phyloP scores from a whole-genome alignment of 2,888 invertebrate genomes.

The Heteromyza rotundicornis region DNA sequence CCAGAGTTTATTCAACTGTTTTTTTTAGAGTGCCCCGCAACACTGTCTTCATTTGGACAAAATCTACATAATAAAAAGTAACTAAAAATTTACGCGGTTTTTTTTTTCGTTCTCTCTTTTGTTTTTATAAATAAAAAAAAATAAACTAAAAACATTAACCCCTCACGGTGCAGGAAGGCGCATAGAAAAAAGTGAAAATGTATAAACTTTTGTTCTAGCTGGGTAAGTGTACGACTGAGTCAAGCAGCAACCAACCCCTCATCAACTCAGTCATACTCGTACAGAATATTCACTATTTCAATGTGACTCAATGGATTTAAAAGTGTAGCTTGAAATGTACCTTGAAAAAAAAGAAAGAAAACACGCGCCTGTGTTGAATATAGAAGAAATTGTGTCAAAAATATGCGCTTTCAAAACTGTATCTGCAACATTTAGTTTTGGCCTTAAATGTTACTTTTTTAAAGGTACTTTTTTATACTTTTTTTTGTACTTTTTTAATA shows the following conservation, averaged over 20 bases:
- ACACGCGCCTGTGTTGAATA: not conserved
- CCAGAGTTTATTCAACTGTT: constrained; percentile 23
- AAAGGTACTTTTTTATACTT: not conserved
- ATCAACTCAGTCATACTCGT: not conserved
- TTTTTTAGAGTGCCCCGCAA: constrained; percentile 16
- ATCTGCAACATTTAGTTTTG: constrained; percentile 2
- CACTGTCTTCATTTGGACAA: constrained; percentile 17
- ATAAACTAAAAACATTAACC: too few species aligned
- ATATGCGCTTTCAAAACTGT: constrained; percentile 9
- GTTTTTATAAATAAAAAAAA: too few species aligned
- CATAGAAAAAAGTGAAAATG: not conserved
- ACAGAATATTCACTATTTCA: not conserved
- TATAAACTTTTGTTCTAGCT: not conserved
- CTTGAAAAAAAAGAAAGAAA: not conserved
- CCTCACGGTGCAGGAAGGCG: too few species aligned
- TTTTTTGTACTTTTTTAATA: not conserved
- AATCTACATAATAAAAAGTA: not conserved
- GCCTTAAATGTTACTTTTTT: not conserved
- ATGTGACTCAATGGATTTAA: not conserved
- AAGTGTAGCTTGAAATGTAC: too few species aligned
- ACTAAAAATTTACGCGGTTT: not conserved
- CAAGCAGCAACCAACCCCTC: too few species aligned
- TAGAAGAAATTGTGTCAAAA: constrained; percentile 17
- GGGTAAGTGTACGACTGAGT: too few species aligned
- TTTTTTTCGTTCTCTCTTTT: not conserved